Conservation (phyloP, 2,113 vertebrate species). For the Hippocampus guttulatus region DNA sequence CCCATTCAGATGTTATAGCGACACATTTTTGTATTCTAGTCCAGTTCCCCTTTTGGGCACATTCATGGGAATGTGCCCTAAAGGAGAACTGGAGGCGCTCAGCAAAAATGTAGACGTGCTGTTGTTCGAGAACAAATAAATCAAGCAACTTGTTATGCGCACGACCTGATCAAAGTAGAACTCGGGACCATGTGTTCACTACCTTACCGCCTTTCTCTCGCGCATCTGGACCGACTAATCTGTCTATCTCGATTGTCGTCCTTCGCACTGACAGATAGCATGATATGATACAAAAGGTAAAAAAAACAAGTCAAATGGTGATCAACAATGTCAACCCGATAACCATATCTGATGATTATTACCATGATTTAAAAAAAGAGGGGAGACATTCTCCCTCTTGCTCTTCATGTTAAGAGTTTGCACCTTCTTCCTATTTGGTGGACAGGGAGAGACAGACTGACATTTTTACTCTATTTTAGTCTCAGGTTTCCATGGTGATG, state of each 20-base stretch:
- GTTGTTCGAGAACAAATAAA: background rate
- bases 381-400: background rate
- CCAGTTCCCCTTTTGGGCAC: background rate
- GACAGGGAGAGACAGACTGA: background rate
- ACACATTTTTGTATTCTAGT: background rate
- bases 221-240: no score
- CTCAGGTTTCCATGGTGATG: slow-evolving; percentile 62
- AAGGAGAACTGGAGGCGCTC: background rate
- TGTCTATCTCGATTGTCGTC: no score
- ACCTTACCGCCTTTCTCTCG: no score
- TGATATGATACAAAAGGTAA: background rate
- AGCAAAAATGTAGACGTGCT: background rate
- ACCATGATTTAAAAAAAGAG: background rate
- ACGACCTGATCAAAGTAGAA: no score
- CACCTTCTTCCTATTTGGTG: background rate
- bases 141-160: background rate
- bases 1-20: background rate
- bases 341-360: background rate
- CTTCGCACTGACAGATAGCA: background rate
- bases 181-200: no score
- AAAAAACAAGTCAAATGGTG: background rate
- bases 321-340: background rate
- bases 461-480: slow-evolving; percentile 46
- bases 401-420: background rate
- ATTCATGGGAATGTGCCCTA: background rate